Evolutionary conservation across 1,140 invertebrate species (phyloP).

Genomic region (Drosophila sulfurigaster): DNA sequence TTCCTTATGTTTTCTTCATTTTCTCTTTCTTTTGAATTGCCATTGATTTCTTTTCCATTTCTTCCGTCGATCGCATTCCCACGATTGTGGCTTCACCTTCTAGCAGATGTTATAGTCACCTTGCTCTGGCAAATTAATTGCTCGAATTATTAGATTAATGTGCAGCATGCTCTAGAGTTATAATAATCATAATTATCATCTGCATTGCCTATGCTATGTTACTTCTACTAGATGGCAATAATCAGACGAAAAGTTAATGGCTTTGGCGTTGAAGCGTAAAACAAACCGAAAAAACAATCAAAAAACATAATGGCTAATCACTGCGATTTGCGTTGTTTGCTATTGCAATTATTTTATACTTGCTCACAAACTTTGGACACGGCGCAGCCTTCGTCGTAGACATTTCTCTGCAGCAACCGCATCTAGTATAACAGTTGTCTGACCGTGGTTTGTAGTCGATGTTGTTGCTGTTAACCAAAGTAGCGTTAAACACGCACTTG

Average conservation of each 20-base stretch:
- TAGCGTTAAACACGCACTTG: conserved; percentile 78
- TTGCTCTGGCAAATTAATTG: conserved; percentile 23
- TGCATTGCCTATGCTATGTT: not conserved
- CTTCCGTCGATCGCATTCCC: conserved; percentile 18
- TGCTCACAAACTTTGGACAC: conserved; percentile 17
- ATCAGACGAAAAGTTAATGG: conserved; percentile 51
- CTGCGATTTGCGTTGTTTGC: conserved; percentile 22
- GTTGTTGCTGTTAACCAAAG: conserved; percentile 54
- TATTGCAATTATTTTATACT: conserved; percentile 11
- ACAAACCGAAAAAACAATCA: conserved; percentile 33
- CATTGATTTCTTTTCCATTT: conserved; percentile 23
- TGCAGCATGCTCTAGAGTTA: conserved; percentile 37
- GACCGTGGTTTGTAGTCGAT: not conserved
- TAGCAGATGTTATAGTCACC: not conserved
- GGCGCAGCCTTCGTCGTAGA: not conserved
- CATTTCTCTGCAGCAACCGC: conserved; percentile 6
- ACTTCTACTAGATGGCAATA: conserved; percentile 10
- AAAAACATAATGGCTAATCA: conserved; percentile 40
- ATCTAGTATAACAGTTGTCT: conserved; percentile 19
- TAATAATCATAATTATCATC: conserved; percentile 12
- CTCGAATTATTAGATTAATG: conserved; percentile 24
- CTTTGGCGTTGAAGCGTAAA: conserved; percentile 49
- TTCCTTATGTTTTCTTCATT: conserved; percentile 1
- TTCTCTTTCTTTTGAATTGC: conserved; percentile 7
- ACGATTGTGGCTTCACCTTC: not conserved